Conservation (phyloP, 2,888 invertebrate genomes). For the Agriopis marginaria region DNA sequence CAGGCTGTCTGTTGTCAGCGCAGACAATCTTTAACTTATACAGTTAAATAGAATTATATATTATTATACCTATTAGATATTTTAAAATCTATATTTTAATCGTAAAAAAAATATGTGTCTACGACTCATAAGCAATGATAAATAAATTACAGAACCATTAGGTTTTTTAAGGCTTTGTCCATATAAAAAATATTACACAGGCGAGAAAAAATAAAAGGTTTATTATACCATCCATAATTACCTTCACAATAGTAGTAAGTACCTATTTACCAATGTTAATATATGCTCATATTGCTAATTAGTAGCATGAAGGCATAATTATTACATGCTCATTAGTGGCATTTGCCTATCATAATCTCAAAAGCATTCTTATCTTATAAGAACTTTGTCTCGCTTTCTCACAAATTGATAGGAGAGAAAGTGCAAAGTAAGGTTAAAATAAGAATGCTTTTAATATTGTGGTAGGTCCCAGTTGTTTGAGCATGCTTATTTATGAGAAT, state of each 20-base stretch:
- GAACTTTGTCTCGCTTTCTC: no score
- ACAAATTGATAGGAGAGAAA: no score
- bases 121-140: conserved; percentile 29
- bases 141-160: conserved; percentile 28
- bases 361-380: no score
- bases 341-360: no score
- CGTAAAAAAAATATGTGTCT: conserved; percentile 36
- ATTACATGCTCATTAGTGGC: no score
- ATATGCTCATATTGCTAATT: no score
- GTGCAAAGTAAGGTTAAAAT: no score
- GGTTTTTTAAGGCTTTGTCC: conserved; percentile 14
- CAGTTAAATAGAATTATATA: conserved; percentile 33
- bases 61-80: conserved; percentile 44
- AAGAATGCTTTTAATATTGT: no score
- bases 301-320: no score
- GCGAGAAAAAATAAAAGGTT: not conserved
- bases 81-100: conserved; percentile 39
- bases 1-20: conserved; percentile 1
- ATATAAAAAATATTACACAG: conserved; percentile 10
- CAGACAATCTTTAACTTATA: conserved; percentile 62
- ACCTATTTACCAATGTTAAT: no score
- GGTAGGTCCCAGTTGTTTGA: not conserved
- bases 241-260: no score
- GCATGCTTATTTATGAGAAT: not conserved
- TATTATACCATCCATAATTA: no score